These are phyloP conservation scores for Microtus pennsylvanicus DNA, from an alignment of 2,113 vertebrate species.

Conservation along the genomic window DNA sequence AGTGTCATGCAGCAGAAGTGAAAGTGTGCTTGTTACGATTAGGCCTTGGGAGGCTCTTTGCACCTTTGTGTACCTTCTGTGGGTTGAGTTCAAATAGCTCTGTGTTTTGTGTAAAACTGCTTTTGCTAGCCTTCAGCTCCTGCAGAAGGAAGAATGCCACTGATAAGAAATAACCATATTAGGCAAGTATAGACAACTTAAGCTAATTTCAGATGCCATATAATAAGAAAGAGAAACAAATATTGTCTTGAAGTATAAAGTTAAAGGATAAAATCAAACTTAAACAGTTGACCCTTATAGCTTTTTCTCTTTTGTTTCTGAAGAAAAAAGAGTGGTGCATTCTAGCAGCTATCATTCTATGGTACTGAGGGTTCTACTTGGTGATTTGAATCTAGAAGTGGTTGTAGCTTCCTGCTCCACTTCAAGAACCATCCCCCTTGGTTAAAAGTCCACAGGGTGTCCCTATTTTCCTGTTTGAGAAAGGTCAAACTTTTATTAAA, in stretches of 20 bases:
- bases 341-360: background rate
- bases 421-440: background rate
- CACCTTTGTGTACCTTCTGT: rapidly evolving
- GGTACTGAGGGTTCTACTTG: background rate
- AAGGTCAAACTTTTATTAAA: conserved; percentile 34
- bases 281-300: background rate
- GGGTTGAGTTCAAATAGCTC: background rate
- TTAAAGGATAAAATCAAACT: background rate
- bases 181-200: too few relatives aligned
- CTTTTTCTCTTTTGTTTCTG: background rate
- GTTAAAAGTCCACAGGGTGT: background rate
- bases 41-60: background rate
- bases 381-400: background rate
- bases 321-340: background rate
- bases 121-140: background rate
- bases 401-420: background rate
- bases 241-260: background rate
- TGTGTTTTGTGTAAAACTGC: background rate
- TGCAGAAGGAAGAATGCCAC: background rate
- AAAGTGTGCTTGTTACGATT: background rate
- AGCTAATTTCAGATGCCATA: background rate
- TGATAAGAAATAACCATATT: background rate
- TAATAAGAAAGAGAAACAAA: background rate
- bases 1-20: background rate
- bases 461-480: conserved; percentile 24